phyloP scores from a whole-genome alignment of 2,888 invertebrate species.

The Ctena decussata region DNA sequence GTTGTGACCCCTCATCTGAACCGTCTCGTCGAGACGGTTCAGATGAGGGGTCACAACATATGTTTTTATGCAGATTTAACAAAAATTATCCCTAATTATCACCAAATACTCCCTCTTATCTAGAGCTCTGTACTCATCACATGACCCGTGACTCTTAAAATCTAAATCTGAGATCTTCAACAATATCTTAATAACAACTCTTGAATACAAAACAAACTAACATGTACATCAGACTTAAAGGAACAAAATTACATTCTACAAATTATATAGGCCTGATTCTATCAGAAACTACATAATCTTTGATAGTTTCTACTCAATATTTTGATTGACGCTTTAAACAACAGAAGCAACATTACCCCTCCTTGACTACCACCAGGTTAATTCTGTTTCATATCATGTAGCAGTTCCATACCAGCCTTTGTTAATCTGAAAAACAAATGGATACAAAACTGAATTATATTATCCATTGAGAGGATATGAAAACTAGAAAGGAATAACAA shows the following conservation, averaged over 20 bases:
- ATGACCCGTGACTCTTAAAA: too few species aligned
- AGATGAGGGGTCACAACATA: too few species aligned
- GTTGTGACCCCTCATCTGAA: too few species aligned
- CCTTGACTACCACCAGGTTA: too few species aligned
- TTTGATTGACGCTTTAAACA: not conserved
- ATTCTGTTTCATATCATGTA: not conserved
- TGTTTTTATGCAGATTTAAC: too few species aligned
- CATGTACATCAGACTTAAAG: not conserved
- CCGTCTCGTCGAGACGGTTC: too few species aligned
- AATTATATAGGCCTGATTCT: not conserved
- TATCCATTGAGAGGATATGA: too few species aligned
- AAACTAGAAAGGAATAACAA: too few species aligned
- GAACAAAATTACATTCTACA: not conserved
- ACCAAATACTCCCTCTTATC: too few species aligned
- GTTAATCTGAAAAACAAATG: not conserved
- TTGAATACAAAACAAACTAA: not conserved
- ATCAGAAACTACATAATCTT: not conserved
- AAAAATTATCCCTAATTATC: too few species aligned
- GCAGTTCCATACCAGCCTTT: not conserved
- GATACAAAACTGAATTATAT: too few species aligned
- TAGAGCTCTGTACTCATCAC: too few species aligned
- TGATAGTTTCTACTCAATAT: not conserved
- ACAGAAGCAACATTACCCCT: not conserved
- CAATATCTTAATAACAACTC: not conserved
- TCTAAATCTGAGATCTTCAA: not conserved